Evolutionary conservation across 2,888 invertebrate species (phyloP).

Genomic region (Spatulosminthurus flaviceps): DNA sequence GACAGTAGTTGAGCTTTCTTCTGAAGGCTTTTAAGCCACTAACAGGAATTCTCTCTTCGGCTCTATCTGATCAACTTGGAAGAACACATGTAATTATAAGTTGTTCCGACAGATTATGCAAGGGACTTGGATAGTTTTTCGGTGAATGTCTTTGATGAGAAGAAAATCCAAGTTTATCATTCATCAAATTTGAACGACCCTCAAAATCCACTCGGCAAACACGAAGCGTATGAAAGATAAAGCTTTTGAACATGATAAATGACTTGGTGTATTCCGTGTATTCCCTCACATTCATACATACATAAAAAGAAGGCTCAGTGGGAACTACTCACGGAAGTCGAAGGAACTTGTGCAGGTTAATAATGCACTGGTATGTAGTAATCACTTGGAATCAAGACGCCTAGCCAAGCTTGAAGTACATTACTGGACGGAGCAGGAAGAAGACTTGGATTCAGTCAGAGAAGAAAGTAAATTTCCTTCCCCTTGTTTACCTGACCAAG

Average conservation of each 20-base stretch:
- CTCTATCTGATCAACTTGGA: too few species aligned
- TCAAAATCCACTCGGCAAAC: conserved; percentile 7
- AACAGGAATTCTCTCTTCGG: background rate
- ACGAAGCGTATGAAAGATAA: background rate
- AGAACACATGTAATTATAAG: background rate
- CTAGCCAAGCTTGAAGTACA: background rate
- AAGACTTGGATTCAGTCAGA: background rate
- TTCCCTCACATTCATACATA: background rate
- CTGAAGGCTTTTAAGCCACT: background rate
- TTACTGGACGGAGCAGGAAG: background rate
- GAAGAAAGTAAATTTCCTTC: background rate
- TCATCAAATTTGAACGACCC: conserved; percentile 12
- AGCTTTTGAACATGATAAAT: conserved; percentile 21
- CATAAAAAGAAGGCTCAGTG: background rate
- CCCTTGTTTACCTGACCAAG: conserved; percentile 32
- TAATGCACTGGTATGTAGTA: background rate
- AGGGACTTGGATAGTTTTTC: conserved; percentile 2
- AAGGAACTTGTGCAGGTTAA: background rate
- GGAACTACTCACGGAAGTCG: background rate
- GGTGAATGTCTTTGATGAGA: conserved; percentile 8
- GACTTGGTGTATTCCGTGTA: too few species aligned
- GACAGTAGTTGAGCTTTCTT: background rate
- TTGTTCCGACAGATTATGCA: background rate
- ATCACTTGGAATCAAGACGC: background rate
- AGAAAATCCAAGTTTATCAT: conserved; percentile 11